Conservation (phyloP, 2,888 invertebrate genomes). For the Clistopyga incitator region DNA sequence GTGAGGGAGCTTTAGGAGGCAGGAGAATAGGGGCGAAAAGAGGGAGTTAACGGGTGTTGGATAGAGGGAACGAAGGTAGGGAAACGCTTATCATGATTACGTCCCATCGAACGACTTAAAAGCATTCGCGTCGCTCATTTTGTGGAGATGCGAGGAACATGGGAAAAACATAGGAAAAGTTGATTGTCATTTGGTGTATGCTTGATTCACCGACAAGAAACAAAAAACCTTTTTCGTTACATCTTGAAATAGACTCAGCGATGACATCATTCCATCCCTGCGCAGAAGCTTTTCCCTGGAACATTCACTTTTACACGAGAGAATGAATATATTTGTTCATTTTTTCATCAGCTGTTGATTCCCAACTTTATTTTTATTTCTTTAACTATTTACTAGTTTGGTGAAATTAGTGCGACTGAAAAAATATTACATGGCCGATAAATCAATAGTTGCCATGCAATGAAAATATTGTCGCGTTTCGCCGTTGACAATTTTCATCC, state of each 20-base stretch:
- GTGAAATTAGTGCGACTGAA: too few species aligned
- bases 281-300: background rate
- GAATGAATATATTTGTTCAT: too few species aligned
- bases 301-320: too few species aligned
- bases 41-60: slow-evolving; percentile 65
- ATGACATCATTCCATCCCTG: background rate
- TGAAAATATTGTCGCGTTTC: background rate
- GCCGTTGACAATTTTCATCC: background rate
- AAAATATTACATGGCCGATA: too few species aligned
- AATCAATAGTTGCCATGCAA: background rate
- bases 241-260: background rate
- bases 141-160: slow-evolving; percentile 1
- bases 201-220: background rate
- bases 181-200: slow-evolving; percentile 9
- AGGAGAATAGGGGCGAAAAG: slow-evolving; percentile 42
- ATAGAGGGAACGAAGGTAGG: slow-evolving; percentile 43
- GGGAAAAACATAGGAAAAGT: background rate
- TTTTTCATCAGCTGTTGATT: too few species aligned
- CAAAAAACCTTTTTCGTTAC: background rate
- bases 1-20: slow-evolving; percentile 57
- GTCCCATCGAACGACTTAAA: slow-evolving; percentile 48
- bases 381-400: too few species aligned
- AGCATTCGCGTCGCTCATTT: slow-evolving; percentile 35
- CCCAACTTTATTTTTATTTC: too few species aligned
- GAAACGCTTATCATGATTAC: slow-evolving; percentile 70